Evolutionary conservation across 2,113 vertebrate species (phyloP).

Genomic region (Antechinus flavipes): DNA sequence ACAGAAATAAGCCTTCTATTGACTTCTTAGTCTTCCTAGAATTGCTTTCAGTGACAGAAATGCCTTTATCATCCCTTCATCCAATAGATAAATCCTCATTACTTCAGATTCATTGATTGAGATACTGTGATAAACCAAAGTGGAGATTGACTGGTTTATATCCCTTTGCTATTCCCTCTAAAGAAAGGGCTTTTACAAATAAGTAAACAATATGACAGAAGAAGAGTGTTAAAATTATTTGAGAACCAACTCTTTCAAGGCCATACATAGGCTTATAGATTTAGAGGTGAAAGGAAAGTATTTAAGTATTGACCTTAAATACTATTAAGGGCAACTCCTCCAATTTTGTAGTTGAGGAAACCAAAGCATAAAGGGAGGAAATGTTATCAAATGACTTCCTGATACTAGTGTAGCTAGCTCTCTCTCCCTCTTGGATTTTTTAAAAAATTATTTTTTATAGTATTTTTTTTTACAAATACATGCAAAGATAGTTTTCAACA

Average conservation of each 20-base stretch:
- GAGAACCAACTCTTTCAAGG: conserved; percentile 44
- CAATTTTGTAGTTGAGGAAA: neutral
- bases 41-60: neutral
- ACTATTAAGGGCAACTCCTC: neutral
- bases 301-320: neutral
- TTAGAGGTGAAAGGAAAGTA: neutral
- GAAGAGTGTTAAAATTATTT: conserved; percentile 37
- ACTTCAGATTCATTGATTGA: neutral
- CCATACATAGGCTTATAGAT: conserved; percentile 5
- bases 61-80: neutral
- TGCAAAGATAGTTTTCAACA: no score
- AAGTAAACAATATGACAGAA: conserved; percentile 44
- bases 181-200: neutral
- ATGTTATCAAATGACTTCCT: neutral
- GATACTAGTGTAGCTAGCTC: neutral
- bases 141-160: neutral
- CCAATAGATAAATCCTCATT: neutral
- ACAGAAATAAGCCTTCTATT: neutral
- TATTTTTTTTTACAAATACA: no score
- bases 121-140: neutral
- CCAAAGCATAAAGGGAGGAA: neutral
- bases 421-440: no score
- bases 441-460: no score
- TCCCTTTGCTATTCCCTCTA: neutral
- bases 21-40: conserved; percentile 14